Percentiles rank a stretch among this genome's conserved stretches.
phyloP scores from a whole-genome alignment of 2,113 vertebrate species.

The Coracopsis vasa region DNA sequence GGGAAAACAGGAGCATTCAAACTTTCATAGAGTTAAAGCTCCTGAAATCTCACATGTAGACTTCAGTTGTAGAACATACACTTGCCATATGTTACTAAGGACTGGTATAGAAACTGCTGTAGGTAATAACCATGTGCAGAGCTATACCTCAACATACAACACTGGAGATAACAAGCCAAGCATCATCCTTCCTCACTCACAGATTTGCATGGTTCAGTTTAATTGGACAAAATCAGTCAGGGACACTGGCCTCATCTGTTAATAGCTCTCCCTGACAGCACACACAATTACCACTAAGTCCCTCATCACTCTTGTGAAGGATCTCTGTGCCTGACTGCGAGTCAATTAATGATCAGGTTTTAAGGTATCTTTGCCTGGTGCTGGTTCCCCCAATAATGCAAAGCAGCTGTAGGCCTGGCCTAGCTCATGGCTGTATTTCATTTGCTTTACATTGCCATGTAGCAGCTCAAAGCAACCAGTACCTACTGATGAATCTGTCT shows the following conservation, averaged over 20 bases:
- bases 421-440: neutral
- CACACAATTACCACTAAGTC: neutral
- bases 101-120: neutral
- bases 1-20: neutral
- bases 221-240: neutral
- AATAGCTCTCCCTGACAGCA: neutral
- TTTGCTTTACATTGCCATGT: neutral
- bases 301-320: neutral
- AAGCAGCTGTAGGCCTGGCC: neutral
- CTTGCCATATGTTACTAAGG: neutral
- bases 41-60: neutral
- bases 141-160: neutral
- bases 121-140: neutral
- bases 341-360: neutral
- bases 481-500: neutral
- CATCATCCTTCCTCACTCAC: neutral
- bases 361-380: neutral
- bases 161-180: neutral
- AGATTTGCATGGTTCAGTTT: neutral
- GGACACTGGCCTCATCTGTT: neutral
- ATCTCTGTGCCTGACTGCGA: neutral
- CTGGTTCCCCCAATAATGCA: neutral
- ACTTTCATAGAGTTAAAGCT: neutral
- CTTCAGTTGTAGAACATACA: neutral
- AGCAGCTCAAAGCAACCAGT: neutral